phyloP scores from a whole-genome alignment of 2,113 vertebrate genomes.

The Halichoerus grypus region DNA sequence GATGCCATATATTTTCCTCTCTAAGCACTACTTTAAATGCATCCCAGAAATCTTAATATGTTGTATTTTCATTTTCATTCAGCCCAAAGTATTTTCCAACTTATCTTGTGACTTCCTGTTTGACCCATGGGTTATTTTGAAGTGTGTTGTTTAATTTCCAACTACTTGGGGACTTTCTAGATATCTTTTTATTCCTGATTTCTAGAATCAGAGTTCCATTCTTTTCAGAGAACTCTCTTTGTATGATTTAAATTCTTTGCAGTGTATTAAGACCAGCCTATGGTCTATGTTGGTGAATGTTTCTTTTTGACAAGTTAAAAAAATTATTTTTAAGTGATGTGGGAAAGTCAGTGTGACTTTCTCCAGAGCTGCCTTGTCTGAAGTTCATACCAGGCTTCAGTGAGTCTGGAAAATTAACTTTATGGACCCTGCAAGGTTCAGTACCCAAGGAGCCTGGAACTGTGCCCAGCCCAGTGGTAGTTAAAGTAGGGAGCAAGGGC shows the following conservation, averaged over 20 bases:
- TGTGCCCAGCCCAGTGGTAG: conserved; percentile 26
- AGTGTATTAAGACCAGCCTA: neutral
- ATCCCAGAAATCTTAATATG: conserved; percentile 9
- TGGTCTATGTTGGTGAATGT: neutral
- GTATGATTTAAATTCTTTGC: conserved; percentile 52
- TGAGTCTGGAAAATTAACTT: conserved; percentile 73
- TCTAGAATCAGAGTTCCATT: conserved; percentile 45
- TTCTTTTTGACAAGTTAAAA: conserved; percentile 60
- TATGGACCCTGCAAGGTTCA: conserved; percentile 66
- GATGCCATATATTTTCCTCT: neutral
- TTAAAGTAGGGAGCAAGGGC: neutral
- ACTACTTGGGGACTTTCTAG: conserved; percentile 54
- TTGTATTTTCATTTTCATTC: conserved; percentile 54
- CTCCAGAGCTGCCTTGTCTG: conserved; percentile 16
- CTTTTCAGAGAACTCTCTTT: conserved; percentile 14
- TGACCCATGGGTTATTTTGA: conserved; percentile 52
- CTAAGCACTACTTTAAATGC: neutral
- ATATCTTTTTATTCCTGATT: conserved; percentile 41
- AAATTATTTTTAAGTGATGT: neutral
- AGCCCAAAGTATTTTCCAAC: conserved; percentile 55
- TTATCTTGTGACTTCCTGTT: conserved; percentile 44
- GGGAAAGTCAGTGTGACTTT: conserved; percentile 39
- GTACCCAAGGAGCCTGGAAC: conserved; percentile 61
- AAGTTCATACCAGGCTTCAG: conserved; percentile 73
- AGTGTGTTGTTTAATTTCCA: conserved; percentile 55